Evolutionary conservation across 1,140 invertebrate genomes (phyloP).

Genomic region (Meteorus sp.): DNA sequence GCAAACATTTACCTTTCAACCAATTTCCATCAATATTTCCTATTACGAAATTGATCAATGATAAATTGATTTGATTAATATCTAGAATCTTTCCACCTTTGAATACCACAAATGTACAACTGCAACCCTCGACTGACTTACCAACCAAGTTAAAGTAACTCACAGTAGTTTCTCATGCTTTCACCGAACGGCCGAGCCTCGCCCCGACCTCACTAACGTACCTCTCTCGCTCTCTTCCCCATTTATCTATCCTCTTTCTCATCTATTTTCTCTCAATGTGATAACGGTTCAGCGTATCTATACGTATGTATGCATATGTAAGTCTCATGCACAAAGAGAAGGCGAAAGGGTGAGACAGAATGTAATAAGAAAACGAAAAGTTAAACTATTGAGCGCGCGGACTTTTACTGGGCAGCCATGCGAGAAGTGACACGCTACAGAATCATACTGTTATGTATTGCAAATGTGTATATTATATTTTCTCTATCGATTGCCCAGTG

Average conservation of each 20-base stretch:
- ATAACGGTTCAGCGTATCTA: slow-evolving; percentile 23
- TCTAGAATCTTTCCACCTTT: too few relatives aligned
- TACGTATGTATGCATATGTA: slow-evolving; percentile 12
- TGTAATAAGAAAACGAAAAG: slow-evolving; percentile 13
- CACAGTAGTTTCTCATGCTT: slow-evolving; percentile 46
- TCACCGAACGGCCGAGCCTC: slow-evolving; percentile 29
- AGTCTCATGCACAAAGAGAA: not conserved
- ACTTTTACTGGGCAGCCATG: slow-evolving; percentile 42
- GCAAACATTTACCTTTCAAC: too few relatives aligned
- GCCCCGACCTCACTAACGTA: slow-evolving; percentile 25
- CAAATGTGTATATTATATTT: slow-evolving; percentile 5
- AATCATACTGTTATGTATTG: not conserved
- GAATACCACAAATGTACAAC: not conserved
- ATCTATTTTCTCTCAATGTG: slow-evolving; percentile 17
- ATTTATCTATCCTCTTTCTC: slow-evolving; percentile 17
- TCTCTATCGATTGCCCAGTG: slow-evolving; percentile 21
- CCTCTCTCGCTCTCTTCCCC: too few relatives aligned
- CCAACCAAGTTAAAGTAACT: slow-evolving; percentile 30
- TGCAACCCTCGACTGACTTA: slow-evolving; percentile 22
- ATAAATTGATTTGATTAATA: too few relatives aligned
- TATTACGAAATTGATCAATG: too few relatives aligned
- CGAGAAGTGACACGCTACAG: slow-evolving; percentile 42
- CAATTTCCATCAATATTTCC: not conserved
- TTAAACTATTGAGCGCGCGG: slow-evolving; percentile 16
- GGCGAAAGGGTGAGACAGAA: not conserved